phyloP scores from a whole-genome alignment of 2,888 invertebrate species.

The Ametastegia equiseti region DNA sequence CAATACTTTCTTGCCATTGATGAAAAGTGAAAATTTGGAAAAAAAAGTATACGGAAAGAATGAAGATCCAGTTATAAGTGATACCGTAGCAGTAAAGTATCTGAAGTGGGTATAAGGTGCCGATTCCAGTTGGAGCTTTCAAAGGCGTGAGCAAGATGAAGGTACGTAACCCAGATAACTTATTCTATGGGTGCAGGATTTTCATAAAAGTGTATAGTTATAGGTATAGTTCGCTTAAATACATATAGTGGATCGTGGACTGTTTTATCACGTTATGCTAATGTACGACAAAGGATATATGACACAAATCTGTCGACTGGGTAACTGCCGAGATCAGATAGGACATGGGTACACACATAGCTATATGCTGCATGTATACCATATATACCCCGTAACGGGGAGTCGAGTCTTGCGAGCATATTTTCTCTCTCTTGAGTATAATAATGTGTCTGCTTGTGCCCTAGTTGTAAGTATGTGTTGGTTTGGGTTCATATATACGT shows the following conservation, averaged over 20 bases:
- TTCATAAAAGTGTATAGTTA: background rate
- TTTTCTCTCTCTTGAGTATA: background rate
- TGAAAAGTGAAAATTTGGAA: too few relatives aligned
- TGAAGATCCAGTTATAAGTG: too few relatives aligned
- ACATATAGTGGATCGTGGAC: background rate
- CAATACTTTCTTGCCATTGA: too few relatives aligned
- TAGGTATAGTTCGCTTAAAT: background rate
- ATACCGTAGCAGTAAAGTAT: background rate
- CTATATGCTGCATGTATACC: background rate
- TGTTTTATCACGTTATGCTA: slow-evolving; percentile 48
- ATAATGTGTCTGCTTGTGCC: background rate
- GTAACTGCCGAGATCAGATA: slow-evolving; percentile 21
- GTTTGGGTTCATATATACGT: too few relatives aligned
- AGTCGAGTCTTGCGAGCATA: background rate
- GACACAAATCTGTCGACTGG: slow-evolving; percentile 43
- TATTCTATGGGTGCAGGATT: background rate
- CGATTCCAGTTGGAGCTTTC: too few relatives aligned
- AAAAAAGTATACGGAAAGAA: too few relatives aligned
- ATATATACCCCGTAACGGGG: background rate
- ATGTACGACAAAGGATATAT: slow-evolving; percentile 47
- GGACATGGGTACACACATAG: background rate
- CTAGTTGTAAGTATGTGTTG: background rate
- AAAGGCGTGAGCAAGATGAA: too few relatives aligned
- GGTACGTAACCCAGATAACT: background rate
- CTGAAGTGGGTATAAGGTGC: too few relatives aligned